Evolutionary conservation across 2,113 vertebrate genomes (phyloP), one percentile per base, ranked within the genome.

Genomic region (Nothocercus nigrocapillus): DNA sequence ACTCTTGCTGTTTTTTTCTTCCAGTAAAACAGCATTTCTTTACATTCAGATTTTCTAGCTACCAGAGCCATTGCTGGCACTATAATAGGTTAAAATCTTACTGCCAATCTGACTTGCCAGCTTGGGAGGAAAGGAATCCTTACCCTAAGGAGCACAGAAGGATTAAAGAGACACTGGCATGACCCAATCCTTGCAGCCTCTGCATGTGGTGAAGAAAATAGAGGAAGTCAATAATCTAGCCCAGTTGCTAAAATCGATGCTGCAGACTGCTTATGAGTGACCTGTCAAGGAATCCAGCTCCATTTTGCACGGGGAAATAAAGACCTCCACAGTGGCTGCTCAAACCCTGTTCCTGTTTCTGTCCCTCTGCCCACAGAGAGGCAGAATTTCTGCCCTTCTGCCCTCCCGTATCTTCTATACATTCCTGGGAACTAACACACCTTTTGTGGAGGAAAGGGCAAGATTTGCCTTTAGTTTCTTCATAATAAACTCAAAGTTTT

Each of bases 351-450:
- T 91, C 18, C 44, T n/a, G 49, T 27, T n/a, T 45, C 24, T 74
- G 25, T 5, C 21, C 22, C 56, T 82, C 68, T 54, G 36, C 49
- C 54, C 54, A 56, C 8, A 17, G 28, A 56, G 30, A 28, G 53
- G 53, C 27, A 56, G 54, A 56, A 56, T 30, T 28, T 49, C 45
- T 58, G 28, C 28, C 54, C 54, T 56, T 56, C 54, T 49, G 34
- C 34, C 19, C 27, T 49, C 28, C 54, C 5, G 3, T 56, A 56
- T 44, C 64, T 86, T 10, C 30, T 81, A 11, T 44, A 40, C 0
- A 0, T 38, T 56, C 2, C 17, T 30, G 4, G 44, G 64, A 72
- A 61, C 17, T 15, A 28, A 0, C 0, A 34, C 20, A 53, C 1
- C 4, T 72, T 56, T 62, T 59, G 51, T 90, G 62, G 61, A 76